Base-by-base conservation (phyloP, 1,140 invertebrate genomes). In the Microplitis demolitor region DNA sequence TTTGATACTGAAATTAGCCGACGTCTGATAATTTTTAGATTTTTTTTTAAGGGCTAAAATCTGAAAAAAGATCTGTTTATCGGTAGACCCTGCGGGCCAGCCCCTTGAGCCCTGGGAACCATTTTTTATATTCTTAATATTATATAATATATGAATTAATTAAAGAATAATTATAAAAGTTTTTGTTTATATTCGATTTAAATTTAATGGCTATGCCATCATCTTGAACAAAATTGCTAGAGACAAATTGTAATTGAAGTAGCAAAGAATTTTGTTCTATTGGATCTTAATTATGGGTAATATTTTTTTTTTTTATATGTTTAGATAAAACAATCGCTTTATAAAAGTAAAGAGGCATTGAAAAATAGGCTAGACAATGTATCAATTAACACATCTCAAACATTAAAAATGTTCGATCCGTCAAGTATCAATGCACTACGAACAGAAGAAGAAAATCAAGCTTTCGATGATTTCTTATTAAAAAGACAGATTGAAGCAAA, bases 381-480 rank as follows among this genome's bases (percentile, higher is more conserved):
- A 71, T 1, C 16, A 9, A 56, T n/a, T 62, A 1, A 33, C 13
- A 67, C 8, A 35, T 16, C 14, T 16, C 11, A 31, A 31, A 56
- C 24, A 33, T 33, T 53, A 63, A 3, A 35, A 50, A 34, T 31
- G 45, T 53, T 61, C 33, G 11, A 64, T 61, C 39, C 60, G 51
- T n/a, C 8, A 68, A 53, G n/a, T 24, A 66, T 14, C 63, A 54
- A 75, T 14, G 70, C 72, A 4, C n/a, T 77, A 13, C 66, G 60
- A 5, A 11, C 33, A 1, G 14, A 67, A 37, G 72, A 82, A 51
- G 67, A 79, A 34, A 14, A 60, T 56, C 2, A 77, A 39, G 13
- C 76, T 1, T 80, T 84, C 66, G n/a, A 51, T 0, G 34, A 81
- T 9, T 84, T 81, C 61, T 54, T 83, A 8, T 62, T 34, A 0